Percentiles rank a stretch among this genome's conserved stretches.
Evolutionary conservation across 1,140 invertebrate genomes (phyloP).

Genomic region (Brachionus rubens): DNA sequence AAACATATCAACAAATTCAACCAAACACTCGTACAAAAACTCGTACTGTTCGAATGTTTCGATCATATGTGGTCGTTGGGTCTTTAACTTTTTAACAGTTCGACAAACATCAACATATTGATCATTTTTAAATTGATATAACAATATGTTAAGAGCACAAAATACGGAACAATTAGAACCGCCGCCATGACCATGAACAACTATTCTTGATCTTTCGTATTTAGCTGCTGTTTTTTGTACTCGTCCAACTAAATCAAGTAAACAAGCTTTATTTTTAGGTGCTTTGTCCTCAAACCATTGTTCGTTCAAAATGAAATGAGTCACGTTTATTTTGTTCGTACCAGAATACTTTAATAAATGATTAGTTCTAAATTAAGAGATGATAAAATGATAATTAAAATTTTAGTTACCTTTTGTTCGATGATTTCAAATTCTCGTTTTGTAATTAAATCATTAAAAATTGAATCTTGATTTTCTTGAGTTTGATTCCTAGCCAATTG

Average conservation of each 20-base stretch:
- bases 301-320: slow-evolving; percentile 21
- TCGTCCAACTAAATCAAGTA: slow-evolving; percentile 88
- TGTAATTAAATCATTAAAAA: background rate
- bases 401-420: slow-evolving; percentile 31
- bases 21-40: slow-evolving; percentile 41
- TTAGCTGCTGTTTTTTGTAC: slow-evolving; percentile 98
- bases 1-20: slow-evolving; percentile 38
- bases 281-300: slow-evolving; percentile 1
- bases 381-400: too few relatives aligned
- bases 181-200: slow-evolving; percentile 89
- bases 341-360: slow-evolving; percentile 25
- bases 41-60: slow-evolving; percentile 74
- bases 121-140: slow-evolving; percentile 97
- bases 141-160: slow-evolving; percentile 90
- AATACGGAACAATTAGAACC: slow-evolving; percentile 84
- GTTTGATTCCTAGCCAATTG: background rate
- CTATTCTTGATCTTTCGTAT: slow-evolving; percentile 82
- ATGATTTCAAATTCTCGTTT: slow-evolving; percentile 27
- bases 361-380: too few relatives aligned
- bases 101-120: slow-evolving; percentile 99
- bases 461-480: background rate
- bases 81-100: slow-evolving; percentile 92
- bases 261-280: slow-evolving; percentile 55
- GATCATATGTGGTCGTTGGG: slow-evolving; percentile 96
- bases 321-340: slow-evolving; percentile 1